Conservation (phyloP, 2,797 vertebrate genomes). For the Triplophysa yarkandensis region DNA sequence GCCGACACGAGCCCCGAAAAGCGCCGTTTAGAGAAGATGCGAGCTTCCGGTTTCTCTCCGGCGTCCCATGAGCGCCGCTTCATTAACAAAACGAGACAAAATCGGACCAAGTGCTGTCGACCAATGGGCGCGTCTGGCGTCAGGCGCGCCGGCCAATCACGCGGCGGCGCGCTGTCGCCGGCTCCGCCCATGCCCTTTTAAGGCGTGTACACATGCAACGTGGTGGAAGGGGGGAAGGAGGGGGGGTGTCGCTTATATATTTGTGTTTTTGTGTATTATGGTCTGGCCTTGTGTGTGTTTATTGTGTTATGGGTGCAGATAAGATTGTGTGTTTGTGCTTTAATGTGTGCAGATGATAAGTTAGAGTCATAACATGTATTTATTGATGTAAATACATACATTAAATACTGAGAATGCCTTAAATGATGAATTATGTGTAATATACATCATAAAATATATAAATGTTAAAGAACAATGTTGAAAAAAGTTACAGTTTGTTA, state of each 20-base stretch:
- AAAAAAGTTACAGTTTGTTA: no score
- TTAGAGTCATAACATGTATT: no score
- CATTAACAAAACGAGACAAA: slow-evolving; percentile 74
- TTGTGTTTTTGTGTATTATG: background rate
- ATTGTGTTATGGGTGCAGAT: slow-evolving; percentile 8
- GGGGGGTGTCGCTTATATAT: background rate
- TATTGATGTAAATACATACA: no score
- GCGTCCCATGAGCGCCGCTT: slow-evolving; percentile 49
- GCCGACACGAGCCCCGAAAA: slow-evolving; percentile 32
- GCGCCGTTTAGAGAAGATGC: background rate
- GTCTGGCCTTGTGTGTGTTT: slow-evolving; percentile 13
- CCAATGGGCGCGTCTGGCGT: slow-evolving; percentile 77
- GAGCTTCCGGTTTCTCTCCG: slow-evolving; percentile 51
- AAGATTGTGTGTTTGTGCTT: background rate
- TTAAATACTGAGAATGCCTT: no score
- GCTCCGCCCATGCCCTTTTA: slow-evolving; percentile 70
- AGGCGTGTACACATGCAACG: slow-evolving; percentile 45
- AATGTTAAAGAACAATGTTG: no score
- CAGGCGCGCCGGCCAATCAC: slow-evolving; percentile 70
- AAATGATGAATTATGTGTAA: no score
- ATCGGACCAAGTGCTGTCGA: slow-evolving; percentile 73
- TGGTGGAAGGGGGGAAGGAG: background rate
- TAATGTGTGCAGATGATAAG: no score
- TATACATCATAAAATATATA: no score
- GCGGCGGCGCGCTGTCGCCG: slow-evolving; percentile 13